Evolutionary conservation across 2,797 vertebrate genomes (phyloP).

Genomic region (Lateolabrax maculatus): DNA sequence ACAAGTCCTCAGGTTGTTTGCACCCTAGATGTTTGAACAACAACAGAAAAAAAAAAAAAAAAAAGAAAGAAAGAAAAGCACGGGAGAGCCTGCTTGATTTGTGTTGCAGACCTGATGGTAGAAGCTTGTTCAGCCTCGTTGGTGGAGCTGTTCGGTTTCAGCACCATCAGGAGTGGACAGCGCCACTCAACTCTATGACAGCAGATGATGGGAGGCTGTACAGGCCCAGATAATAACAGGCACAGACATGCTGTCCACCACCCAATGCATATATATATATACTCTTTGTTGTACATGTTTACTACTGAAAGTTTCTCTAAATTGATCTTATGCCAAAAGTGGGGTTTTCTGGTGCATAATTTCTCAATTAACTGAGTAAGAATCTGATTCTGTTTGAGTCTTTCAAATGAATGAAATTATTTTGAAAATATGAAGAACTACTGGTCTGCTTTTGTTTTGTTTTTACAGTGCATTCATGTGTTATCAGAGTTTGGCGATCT

Average conservation of each 20-base stretch:
- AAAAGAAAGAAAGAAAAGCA: background rate
- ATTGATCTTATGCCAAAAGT: background rate
- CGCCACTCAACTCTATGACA: slow-evolving; percentile 40
- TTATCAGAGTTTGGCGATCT: background rate
- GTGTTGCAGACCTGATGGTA: background rate
- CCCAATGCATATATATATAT: background rate
- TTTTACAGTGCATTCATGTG: background rate
- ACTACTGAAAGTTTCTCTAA: background rate
- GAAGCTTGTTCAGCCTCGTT: background rate
- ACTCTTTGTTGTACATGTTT: background rate
- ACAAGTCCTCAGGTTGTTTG: slow-evolving; percentile 53
- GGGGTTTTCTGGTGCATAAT: background rate
- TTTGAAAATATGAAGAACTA: background rate
- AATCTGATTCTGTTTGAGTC: background rate
- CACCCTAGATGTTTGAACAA: background rate
- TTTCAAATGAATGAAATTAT: background rate
- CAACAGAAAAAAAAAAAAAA: too few species aligned
- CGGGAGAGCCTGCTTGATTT: background rate
- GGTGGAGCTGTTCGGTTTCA: slow-evolving; percentile 59
- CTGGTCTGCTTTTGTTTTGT: background rate
- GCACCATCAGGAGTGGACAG: slow-evolving; percentile 72
- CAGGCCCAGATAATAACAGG: slow-evolving; percentile 31
- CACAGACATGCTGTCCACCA: slow-evolving; percentile 12
- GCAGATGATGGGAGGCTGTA: slow-evolving; percentile 13
- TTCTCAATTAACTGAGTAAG: background rate